phyloP scores from a whole-genome alignment of 2,888 invertebrate genomes.

The Sphinx pinastri region DNA sequence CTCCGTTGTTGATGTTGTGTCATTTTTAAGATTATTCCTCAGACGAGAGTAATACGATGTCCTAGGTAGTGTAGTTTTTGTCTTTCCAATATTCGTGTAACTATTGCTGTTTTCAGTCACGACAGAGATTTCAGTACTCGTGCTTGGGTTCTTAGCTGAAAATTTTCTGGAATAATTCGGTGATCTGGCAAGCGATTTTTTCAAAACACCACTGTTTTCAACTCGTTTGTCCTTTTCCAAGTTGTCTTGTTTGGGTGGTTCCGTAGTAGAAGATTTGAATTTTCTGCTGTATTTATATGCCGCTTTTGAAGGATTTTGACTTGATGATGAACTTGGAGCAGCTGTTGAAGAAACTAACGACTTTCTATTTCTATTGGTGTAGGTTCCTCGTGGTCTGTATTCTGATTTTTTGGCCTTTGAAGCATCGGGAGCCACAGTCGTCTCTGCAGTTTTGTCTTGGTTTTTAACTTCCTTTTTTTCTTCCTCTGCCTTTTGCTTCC shows the following conservation, averaged over 20 bases:
- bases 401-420: constrained; percentile 52
- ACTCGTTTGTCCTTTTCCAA: constrained; percentile 49
- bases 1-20: constrained; percentile 44
- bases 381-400: constrained; percentile 61
- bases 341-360: constrained; percentile 51
- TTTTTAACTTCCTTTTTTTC: constrained; percentile 46
- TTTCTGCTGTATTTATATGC: constrained; percentile 69
- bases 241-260: constrained; percentile 49
- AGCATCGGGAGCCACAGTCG: constrained; percentile 44
- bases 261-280: constrained; percentile 62
- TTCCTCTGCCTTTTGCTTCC: constrained; percentile 57
- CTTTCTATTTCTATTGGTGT: constrained; percentile 61
- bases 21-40: constrained; percentile 53
- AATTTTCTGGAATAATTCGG: constrained; percentile 63
- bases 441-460: constrained; percentile 45
- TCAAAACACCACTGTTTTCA: constrained; percentile 51
- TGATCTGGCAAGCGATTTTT: constrained; percentile 60
- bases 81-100: constrained; percentile 41
- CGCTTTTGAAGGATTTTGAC: constrained; percentile 52
- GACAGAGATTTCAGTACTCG: constrained; percentile 48
- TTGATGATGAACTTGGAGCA: constrained; percentile 41
- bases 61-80: constrained; percentile 58
- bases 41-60: constrained; percentile 70
- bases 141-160: constrained; percentile 42
- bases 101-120: constrained; percentile 40